These are phyloP conservation scores for Hucho hucho DNA, from an alignment of 2,113 vertebrate species.

Conservation along the genomic window DNA sequence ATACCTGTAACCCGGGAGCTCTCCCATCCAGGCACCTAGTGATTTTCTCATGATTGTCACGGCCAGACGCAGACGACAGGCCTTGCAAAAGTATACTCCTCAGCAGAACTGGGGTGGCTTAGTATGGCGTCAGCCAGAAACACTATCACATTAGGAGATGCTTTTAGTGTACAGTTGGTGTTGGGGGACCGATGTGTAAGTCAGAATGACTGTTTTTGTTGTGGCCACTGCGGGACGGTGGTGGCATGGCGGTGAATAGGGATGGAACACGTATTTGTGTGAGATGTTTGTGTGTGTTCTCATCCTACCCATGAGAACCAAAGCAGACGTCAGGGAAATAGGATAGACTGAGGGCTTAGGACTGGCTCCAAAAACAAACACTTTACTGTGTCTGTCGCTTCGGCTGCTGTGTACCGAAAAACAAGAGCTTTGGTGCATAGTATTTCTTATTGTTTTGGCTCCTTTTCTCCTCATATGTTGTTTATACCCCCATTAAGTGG, in stretches of 20 bases:
- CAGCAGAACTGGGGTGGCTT: slow-evolving; percentile 77
- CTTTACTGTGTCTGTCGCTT: slow-evolving; percentile 68
- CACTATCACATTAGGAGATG: slow-evolving; percentile 58
- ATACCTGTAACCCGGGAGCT: slow-evolving; percentile 77
- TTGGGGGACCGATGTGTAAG: slow-evolving; percentile 11
- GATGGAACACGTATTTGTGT: slow-evolving; percentile 41
- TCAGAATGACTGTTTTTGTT: slow-evolving; percentile 69
- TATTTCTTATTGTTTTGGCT: slow-evolving; percentile 41
- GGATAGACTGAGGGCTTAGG: slow-evolving; percentile 67
- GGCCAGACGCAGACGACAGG: slow-evolving; percentile 73
- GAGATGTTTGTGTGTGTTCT: slow-evolving; percentile 9
- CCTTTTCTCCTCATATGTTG: slow-evolving; percentile 8
- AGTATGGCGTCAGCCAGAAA: slow-evolving; percentile 69
- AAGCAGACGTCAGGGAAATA: slow-evolving; percentile 68
- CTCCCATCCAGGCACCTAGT: slow-evolving; percentile 70
- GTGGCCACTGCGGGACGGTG: slow-evolving; percentile 51
- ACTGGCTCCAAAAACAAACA: slow-evolving; percentile 66
- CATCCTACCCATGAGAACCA: slow-evolving; percentile 65
- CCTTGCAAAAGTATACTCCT: slow-evolving; percentile 73
- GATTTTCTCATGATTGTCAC: slow-evolving; percentile 77
- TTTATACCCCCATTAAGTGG: slow-evolving; percentile 49
- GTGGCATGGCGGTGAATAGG: slow-evolving; percentile 44
- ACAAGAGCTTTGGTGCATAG: slow-evolving; percentile 65
- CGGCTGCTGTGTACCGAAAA: slow-evolving; percentile 68
- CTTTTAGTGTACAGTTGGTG: background rate